Evolutionary conservation across 2,797 vertebrate genomes (phyloP), one percentile per base, ranked within the genome.

Genomic region (Pseudomugil tenellus): DNA sequence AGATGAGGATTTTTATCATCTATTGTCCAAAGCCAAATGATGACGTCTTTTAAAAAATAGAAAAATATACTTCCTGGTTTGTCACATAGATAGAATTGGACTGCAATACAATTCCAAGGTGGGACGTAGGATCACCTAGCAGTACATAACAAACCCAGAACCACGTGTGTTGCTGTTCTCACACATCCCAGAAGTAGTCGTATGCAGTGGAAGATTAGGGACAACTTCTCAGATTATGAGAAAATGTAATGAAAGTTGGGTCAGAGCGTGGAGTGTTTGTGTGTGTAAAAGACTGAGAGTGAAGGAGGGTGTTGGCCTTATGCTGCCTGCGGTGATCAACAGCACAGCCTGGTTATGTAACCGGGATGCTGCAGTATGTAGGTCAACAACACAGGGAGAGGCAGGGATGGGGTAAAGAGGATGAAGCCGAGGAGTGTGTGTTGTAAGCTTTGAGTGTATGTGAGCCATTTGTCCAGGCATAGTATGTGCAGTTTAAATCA

Each of bases 351-450:
- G 74, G 86, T 93, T 93, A 93, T 89, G 86, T 93, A 93, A 92
- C 91, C 3, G 41, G 43, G 83, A 87, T 89, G 85, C 80, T 86
- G 90, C 86, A 88, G 81, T 88, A 92, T 92, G 87, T 93, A 90
- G 92, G 92, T 92, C 90, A 92, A 83, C 80, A 85, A 80, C 84
- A 58, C 70, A 63, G 80, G 86, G 86, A 89, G 86, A 71, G 77
- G 75, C 77, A 89, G 76, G n/a, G 82, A 70, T 72, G 62, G 86
- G 84, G 78, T 87, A 84, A 78, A 43, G 4, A 60, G 81, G 65
- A 73, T 39, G 41, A 63, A 56, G 73, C 66, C 11, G 49, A 59
- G 41, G 48, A 75, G 72, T 46, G 62, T 57, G 64, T 67, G 31
- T 71, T 60, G 34, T 35, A 35, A 41, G 39, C 39, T 41, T 70